Evolutionary conservation across 2,113 vertebrate genomes (phyloP), one percentile per base, ranked within the genome.

Genomic region (Pachypanchax playfairii): DNA sequence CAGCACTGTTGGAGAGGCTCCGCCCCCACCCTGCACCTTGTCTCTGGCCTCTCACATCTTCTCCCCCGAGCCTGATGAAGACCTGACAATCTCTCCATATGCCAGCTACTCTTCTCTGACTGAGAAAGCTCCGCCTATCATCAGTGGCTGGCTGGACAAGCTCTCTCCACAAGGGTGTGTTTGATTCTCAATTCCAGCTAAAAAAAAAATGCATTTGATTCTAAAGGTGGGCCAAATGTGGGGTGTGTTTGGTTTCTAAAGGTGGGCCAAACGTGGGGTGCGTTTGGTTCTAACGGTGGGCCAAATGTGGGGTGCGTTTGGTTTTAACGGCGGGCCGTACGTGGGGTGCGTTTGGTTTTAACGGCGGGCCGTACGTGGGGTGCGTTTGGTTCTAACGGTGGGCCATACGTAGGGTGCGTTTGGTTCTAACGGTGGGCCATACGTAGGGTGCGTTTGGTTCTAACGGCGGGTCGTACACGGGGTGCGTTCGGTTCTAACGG

Each of bases 151-250:
- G 96, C 88, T 98, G 79, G 97, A 99, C 88, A 99, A 99, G 80
- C 93, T 98, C n/a, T 98, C 96, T 3, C 96, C 96, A 4, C 97
- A 99, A 70, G 97, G 97, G 96, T 98, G 89, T 13, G 75, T 71
- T 60, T 60, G 77, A 39, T 73, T 52, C 10, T n/a, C n/a, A n/a
- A 22, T 0, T 25, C 31, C 29, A 0, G 15, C 17, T 20, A n/a
- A 33, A 3, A 41, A 17, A 39, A 36, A 2, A 14, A 29, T 39
- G 51, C 1, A 29, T 66, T 49, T 57, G n/a, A 18, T 65, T 53
- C 33, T 12, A 3, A 33, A 25, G 24, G 0, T 6, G 12, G 12
- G 22, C 12, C 5, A 42, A 24, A 17, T 2, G n/a, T 12, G 52
- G 35, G 35, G 24, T 38, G 53, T 3, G 24, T 42, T 56, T 38